Evolutionary conservation across 2,888 invertebrate genomes (phyloP).

Genomic region (Thymelicus acteon): DNA sequence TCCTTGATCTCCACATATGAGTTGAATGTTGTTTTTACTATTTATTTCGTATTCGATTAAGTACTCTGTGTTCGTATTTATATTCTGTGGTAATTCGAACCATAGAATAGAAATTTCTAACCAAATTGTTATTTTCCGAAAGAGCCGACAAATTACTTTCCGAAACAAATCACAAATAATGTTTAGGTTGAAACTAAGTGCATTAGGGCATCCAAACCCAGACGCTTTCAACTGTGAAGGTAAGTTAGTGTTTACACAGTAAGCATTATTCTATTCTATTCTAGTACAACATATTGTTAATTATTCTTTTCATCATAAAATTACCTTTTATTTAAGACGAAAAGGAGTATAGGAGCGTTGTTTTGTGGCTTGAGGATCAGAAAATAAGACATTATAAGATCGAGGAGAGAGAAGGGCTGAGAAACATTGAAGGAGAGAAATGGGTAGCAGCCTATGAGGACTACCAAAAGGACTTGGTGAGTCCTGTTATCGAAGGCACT

Average conservation of each 20-base stretch:
- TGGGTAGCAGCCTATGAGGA: slow-evolving; percentile 90
- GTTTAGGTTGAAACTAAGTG: slow-evolving; percentile 91
- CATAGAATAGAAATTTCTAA: no score
- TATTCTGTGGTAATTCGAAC: no score
- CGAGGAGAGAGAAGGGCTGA: slow-evolving; percentile 90
- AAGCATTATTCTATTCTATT: no score
- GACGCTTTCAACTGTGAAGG: slow-evolving; percentile 89
- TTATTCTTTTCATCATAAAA: no score
- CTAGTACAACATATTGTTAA: no score
- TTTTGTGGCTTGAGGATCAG: slow-evolving; percentile 97
- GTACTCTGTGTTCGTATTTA: no score
- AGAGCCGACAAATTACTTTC: slow-evolving; percentile 7
- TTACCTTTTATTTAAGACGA: slow-evolving; percentile 86
- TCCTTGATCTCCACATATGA: no score
- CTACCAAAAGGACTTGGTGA: slow-evolving; percentile 91
- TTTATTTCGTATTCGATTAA: no score
- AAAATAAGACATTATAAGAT: slow-evolving; percentile 95
- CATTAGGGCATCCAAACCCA: slow-evolving; percentile 91
- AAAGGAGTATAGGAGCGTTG: slow-evolving; percentile 90
- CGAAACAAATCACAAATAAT: slow-evolving; percentile 70
- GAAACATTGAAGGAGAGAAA: slow-evolving; percentile 86
- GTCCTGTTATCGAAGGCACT: slow-evolving; percentile 86
- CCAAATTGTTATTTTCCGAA: no score
- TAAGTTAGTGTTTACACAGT: slow-evolving; percentile 58
- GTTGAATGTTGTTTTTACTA: no score